Percentiles rank a stretch among this genome's conserved stretches.
Conservation (phyloP, 2,797 vertebrate species). For the Lepilemur septentrionalis region DNA sequence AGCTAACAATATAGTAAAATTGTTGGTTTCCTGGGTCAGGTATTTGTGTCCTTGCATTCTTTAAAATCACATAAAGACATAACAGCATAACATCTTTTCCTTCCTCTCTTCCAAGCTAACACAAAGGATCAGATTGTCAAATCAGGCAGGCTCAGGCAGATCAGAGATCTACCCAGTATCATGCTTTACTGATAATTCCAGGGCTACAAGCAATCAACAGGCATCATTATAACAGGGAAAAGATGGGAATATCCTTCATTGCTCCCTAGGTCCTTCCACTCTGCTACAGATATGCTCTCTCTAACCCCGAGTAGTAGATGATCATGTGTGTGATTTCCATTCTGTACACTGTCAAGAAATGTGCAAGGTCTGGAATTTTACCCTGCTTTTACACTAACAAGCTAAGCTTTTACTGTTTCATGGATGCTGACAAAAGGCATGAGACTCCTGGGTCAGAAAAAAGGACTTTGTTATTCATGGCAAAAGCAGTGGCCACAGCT, state of each 20-base stretch:
- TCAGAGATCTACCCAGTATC: neutral
- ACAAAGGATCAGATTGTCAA: neutral
- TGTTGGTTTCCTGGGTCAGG: neutral
- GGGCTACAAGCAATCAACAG: neutral
- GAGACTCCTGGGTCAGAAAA: conserved; percentile 3
- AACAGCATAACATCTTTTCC: neutral
- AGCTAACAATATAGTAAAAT: neutral
- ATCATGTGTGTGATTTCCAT: neutral
- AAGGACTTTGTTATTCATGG: neutral
- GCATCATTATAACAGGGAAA: neutral
- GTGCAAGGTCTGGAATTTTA: neutral
- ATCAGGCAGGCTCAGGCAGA: neutral
- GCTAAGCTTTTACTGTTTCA: neutral
- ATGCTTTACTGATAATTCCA: neutral
- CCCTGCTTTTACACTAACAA: neutral
- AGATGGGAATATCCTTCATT: neutral
- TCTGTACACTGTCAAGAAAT: neutral
- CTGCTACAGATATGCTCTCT: neutral
- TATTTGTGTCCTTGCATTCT: neutral
- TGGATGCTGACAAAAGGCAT: neutral
- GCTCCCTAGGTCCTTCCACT: neutral
- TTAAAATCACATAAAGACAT: neutral
- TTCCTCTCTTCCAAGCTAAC: neutral
- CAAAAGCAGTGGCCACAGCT: neutral
- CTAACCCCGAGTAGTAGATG: neutral